Conservation (phyloP, 2,888 invertebrate species). For the Hyalella azteca region DNA sequence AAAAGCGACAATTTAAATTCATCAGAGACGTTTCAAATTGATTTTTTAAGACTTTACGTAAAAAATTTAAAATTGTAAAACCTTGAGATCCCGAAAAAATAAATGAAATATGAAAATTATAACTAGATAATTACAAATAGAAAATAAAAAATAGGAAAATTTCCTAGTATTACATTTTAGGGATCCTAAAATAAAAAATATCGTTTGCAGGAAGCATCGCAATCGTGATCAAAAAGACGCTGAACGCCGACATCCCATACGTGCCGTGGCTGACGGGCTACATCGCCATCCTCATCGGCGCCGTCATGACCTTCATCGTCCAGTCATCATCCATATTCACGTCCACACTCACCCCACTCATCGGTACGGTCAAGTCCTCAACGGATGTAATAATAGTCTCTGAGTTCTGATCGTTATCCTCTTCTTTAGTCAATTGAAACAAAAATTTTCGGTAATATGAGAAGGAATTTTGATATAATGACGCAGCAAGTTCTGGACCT, state of each 20-base stretch:
- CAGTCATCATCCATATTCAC: constrained; percentile 69
- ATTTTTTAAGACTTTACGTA: not conserved
- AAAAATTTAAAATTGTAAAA: not conserved
- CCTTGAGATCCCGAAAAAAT: not conserved
- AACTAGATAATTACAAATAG: not conserved
- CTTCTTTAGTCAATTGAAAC: too few species aligned
- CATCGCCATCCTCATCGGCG: constrained; percentile 66
- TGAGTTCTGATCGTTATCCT: too few species aligned
- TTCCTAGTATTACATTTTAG: too few species aligned
- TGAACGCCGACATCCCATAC: constrained; percentile 65
- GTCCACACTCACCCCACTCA: constrained; percentile 68
- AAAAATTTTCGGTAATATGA: too few species aligned
- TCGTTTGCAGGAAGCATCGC: constrained; percentile 63
- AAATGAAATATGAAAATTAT: not conserved
- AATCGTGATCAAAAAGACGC: constrained; percentile 63
- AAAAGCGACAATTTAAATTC: too few species aligned
- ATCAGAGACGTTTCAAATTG: too few species aligned
- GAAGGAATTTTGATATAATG: too few species aligned
- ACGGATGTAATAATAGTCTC: too few species aligned
- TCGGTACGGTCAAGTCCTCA: constrained; percentile 62
- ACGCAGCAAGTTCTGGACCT: too few species aligned
- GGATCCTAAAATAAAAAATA: not conserved
- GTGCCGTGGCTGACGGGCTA: constrained; percentile 67
- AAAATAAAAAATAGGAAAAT: not conserved
- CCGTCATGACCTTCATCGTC: constrained; percentile 67